phyloP scores from a whole-genome alignment of 2,888 invertebrate species.

The Drosophila macrospina region DNA sequence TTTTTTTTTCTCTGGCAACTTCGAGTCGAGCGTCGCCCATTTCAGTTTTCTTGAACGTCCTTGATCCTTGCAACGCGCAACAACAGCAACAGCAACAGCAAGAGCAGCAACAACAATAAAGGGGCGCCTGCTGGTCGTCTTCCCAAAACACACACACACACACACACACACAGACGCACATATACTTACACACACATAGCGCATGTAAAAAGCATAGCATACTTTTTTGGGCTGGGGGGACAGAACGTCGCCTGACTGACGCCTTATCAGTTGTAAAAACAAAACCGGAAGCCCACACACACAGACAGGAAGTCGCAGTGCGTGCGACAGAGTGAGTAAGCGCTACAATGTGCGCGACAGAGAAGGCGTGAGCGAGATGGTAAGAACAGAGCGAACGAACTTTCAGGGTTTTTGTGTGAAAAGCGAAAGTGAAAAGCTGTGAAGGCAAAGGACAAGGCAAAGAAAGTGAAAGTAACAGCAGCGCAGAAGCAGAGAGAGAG shows the following conservation, averaged over 20 bases:
- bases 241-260: conserved; percentile 60
- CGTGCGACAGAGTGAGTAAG: conserved; percentile 40
- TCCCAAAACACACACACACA: conserved; percentile 62
- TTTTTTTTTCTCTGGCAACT: conserved; percentile 42
- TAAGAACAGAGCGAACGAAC: conserved; percentile 55
- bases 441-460: conserved; percentile 77
- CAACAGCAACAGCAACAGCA: conserved; percentile 63
- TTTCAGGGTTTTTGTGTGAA: conserved; percentile 67
- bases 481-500: conserved; percentile 33
- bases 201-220: conserved; percentile 60
- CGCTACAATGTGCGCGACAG: conserved; percentile 1
- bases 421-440: conserved; percentile 73
- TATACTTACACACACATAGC: conserved; percentile 1
- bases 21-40: conserved; percentile 47
- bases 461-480: conserved; percentile 67
- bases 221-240: conserved; percentile 62
- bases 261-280: conserved; percentile 79
- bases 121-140: conserved; percentile 77
- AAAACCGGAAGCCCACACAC: conserved; percentile 82
- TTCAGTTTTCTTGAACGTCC: conserved; percentile 83
- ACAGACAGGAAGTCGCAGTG: conserved; percentile 75
- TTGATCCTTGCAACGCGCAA: conserved; percentile 85
- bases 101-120: conserved; percentile 57
- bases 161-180: conserved; percentile 29
- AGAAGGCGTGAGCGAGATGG: conserved; percentile 15